Evolutionary conservation across 1,140 invertebrate genomes (phyloP), one percentile per base, ranked within the genome.

Genomic region (Watersipora subatra): DNA sequence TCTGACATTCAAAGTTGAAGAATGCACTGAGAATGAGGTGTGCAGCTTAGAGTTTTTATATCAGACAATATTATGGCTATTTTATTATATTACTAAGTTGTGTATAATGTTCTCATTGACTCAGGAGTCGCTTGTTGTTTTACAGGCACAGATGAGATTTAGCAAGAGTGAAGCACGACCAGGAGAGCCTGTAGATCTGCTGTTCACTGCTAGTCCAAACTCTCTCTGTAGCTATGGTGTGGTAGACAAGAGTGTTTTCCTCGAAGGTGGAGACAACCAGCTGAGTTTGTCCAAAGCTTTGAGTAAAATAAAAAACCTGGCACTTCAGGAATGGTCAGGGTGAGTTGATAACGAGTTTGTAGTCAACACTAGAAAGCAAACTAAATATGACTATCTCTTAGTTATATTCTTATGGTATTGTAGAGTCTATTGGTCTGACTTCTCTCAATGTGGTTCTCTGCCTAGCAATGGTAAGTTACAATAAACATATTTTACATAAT

Each of bases 161-260:
- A 76, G 79, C 22, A 73, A 78, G 2, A 73, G 78, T 0, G 75
- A 69, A 0, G 78, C 80, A 25, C 72, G 74, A 57, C 86, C 86
- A 0, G 85, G 85, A 1, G 77, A 74, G 1, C 66, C 75, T 1
- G 81, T 82, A 2, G 76, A 75, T 3, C 71, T 86, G 2, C 74
- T 78, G 24, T 68, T 87, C 0, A 77, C 82, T 66, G 82, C 85
- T 1, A 75, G 77, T 0, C 80, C 84, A 0, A 78, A 77, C 30
- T 86, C 85, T 0, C 68, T 85, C 0, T 87, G 86, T 70, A 83
- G 83, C 24, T 69, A 86, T 19, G 84, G 84, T 0, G 82, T 82
- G 0, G 80, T 86, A 0, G 86, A 87, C 73, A 84, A 83, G 67
- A 84, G 85, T 57, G 82, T 83, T 0, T 79, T 78, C 57, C 81